Conservation (phyloP, 1,140 invertebrate species). For the Goniozus legneri region DNA sequence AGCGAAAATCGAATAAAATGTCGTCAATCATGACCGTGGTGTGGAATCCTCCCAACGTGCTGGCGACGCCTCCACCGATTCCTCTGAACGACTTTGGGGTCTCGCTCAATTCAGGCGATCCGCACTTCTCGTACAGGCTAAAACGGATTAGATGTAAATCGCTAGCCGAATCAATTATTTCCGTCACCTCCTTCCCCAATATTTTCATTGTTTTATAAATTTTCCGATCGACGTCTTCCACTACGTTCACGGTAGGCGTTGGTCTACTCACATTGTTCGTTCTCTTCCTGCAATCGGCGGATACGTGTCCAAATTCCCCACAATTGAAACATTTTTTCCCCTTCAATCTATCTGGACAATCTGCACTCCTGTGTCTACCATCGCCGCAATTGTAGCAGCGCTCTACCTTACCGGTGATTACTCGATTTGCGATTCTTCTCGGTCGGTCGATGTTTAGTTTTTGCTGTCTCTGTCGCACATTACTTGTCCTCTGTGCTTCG, state of each 20-base stretch:
- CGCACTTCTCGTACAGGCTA: background rate
- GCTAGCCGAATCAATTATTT: background rate
- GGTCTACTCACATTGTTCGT: background rate
- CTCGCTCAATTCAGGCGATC: background rate
- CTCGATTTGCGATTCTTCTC: background rate
- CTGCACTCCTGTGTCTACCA: slow-evolving; percentile 3
- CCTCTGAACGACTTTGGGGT: background rate
- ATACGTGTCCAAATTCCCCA: slow-evolving; percentile 9
- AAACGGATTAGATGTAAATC: background rate
- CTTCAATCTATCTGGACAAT: slow-evolving; percentile 6
- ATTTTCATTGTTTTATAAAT: background rate
- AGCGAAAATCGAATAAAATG: background rate
- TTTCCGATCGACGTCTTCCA: background rate
- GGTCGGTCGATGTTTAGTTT: background rate
- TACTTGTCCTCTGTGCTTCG: background rate
- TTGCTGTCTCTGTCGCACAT: background rate
- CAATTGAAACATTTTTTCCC: slow-evolving; percentile 12
- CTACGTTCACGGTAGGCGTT: background rate
- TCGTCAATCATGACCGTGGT: background rate
- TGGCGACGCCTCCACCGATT: background rate
- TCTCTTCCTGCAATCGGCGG: background rate
- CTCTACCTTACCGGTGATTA: background rate
- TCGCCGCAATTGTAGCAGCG: slow-evolving; percentile 13
- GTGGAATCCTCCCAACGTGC: background rate
- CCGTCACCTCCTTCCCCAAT: background rate